A percentile compares a stretch with the other conserved stretches of the same genome.
phyloP scores from a whole-genome alignment of 1,140 invertebrate species.

The Lethrus apterus region DNA sequence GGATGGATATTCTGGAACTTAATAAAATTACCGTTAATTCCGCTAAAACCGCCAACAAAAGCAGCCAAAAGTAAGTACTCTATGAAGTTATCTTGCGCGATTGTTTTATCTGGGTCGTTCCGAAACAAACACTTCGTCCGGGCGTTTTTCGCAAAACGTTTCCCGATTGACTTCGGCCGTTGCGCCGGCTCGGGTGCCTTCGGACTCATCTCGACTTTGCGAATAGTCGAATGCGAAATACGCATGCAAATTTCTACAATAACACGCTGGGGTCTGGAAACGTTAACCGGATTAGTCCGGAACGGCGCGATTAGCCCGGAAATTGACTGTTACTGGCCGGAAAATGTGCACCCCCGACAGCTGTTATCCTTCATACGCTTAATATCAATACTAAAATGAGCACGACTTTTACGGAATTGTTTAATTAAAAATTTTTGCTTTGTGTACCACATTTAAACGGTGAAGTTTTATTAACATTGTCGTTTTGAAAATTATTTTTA shows the following conservation, averaged over 20 bases:
- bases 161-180: too few species aligned
- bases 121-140: too few species aligned
- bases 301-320: constrained; percentile 29
- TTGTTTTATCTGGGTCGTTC: too few species aligned
- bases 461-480: too few species aligned
- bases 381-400: constrained; percentile 14
- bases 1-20: constrained; percentile 39
- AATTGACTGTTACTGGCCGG: constrained; percentile 32
- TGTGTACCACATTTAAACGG: too few species aligned
- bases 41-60: constrained; percentile 27
- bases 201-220: too few species aligned
- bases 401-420: constrained; percentile 11
- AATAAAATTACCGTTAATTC: constrained; percentile 31
- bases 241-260: constrained; percentile 30
- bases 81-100: too few species aligned
- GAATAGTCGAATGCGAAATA: too few species aligned
- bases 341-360: constrained; percentile 25
- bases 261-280: constrained; percentile 20
- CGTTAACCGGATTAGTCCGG: constrained; percentile 26
- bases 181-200: too few species aligned
- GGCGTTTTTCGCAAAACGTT: too few species aligned
- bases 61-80: constrained; percentile 35
- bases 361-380: constrained; percentile 20
- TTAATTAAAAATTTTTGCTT: constrained; percentile 14
- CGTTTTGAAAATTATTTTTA: too few species aligned